Evolutionary conservation across 2,888 invertebrate species (phyloP), one percentile per base, ranked within the genome.

Genomic region (Scaptomyza polygonia): DNA sequence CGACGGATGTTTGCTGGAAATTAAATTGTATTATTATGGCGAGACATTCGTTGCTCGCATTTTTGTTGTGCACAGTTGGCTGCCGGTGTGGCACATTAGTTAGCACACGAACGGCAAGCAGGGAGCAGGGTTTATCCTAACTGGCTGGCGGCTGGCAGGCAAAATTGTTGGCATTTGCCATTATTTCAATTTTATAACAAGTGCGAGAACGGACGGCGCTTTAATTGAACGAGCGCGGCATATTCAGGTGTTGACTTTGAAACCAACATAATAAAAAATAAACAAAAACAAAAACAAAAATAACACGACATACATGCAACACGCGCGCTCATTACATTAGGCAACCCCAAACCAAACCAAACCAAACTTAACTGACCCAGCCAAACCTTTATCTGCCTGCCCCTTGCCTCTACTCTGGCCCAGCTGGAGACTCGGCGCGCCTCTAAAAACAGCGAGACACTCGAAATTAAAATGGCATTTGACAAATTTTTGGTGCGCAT

Each of bases 1-100:
- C 59, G 58, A 84, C 87, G 86, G 81, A 88, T 83, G 84, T 88
- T 88, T 80, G 81, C 85, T 81, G 88, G 85, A 84, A 84, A 84
- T 84, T 84, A 88, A 84, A 84, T 84, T 88, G 87, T 86, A 88
- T 84, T 84, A 86, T 88, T 84, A 84, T 84, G 85, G 85, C 88
- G 83, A 84, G 88, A 84, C 87, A 86, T 87, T 83, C 86, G 86
- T 79, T 79, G 86, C 77, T 67, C 44, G 72, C 11, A 63, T 69
- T 69, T 53, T 70, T 69, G 83, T 69, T 79, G 67, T 63, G 45
- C 48, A n/a, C n/a, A 9, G 77, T 58, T 75, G 56, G 65, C 67
- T 70, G 64, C 81, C 69, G 77, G 86, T 86, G 86, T 86, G 86
- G 72, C 86, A 79, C 85, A 86, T 86, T 87, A 82, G 79, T 82